Evolutionary conservation across 1,140 invertebrate species (phyloP).

Genomic region (Sitobion miscanthi): DNA sequence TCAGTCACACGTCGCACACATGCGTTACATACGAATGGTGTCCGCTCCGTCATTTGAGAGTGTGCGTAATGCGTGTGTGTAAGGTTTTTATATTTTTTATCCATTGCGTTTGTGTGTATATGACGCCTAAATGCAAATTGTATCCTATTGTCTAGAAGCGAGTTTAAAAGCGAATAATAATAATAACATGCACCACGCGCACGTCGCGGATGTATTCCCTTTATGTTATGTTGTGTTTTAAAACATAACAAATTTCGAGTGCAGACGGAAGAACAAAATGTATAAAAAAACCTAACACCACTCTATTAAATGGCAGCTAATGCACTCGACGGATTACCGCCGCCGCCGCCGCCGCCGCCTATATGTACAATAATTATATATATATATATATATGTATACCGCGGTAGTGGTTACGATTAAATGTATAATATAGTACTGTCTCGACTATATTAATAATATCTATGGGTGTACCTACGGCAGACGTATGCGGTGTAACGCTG

Average conservation of each 20-base stretch:
- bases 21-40: background rate
- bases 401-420: background rate
- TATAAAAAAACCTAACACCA: background rate
- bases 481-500: background rate
- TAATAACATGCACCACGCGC: background rate
- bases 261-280: background rate
- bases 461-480: background rate
- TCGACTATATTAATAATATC: background rate
- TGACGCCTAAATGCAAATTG: constrained; percentile 21
- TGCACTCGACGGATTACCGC: background rate
- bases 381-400: background rate
- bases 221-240: background rate
- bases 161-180: constrained; percentile 14
- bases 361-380: background rate
- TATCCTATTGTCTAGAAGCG: background rate
- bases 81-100: background rate
- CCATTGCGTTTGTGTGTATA: background rate
- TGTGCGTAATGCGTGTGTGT: background rate
- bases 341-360: background rate
- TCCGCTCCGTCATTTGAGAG: background rate
- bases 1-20: constrained; percentile 24
- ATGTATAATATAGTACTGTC: background rate
- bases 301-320: background rate
- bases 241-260: background rate
- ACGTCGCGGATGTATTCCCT: background rate